Evolutionary conservation across 2,888 invertebrate species (phyloP).

Genomic region (Tenthredo livida): DNA sequence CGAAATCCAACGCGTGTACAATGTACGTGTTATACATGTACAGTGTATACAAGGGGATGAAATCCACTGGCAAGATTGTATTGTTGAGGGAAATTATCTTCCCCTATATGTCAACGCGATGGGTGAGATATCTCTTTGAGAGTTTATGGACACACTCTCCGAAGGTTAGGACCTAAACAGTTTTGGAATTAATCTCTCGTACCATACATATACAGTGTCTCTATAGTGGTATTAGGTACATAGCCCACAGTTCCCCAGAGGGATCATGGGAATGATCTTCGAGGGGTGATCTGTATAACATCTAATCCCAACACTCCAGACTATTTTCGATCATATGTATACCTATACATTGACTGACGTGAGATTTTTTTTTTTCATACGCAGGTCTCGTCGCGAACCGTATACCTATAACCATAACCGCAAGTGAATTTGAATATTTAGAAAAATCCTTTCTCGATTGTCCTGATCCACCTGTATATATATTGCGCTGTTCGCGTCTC

Average conservation of each 20-base stretch:
- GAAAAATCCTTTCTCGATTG: background rate
- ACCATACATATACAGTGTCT: background rate
- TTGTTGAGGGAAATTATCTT: slow-evolving; percentile 47
- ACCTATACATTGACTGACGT: background rate
- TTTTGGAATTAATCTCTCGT: slow-evolving; percentile 39
- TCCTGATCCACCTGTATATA: background rate
- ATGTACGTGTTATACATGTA: slow-evolving; percentile 8
- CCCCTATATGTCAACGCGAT: slow-evolving; percentile 42
- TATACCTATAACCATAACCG: background rate
- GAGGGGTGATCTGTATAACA: background rate
- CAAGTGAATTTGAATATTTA: slow-evolving; percentile 5
- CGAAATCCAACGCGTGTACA: slow-evolving; percentile 26
- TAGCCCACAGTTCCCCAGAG: background rate
- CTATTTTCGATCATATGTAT: background rate
- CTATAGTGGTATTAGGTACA: background rate
- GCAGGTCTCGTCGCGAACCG: background rate
- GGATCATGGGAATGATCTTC: slow-evolving; percentile 19
- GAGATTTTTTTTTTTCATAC: background rate
- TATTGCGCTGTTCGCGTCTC: background rate
- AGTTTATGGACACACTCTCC: slow-evolving; percentile 25
- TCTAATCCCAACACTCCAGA: background rate
- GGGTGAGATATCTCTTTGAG: slow-evolving; percentile 47
- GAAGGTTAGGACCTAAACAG: slow-evolving; percentile 24
- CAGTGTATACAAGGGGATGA: background rate
- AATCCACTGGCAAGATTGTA: slow-evolving; percentile 47